Conservation (phyloP, 2,113 vertebrate species). For the Miniopterus natalensis region DNA sequence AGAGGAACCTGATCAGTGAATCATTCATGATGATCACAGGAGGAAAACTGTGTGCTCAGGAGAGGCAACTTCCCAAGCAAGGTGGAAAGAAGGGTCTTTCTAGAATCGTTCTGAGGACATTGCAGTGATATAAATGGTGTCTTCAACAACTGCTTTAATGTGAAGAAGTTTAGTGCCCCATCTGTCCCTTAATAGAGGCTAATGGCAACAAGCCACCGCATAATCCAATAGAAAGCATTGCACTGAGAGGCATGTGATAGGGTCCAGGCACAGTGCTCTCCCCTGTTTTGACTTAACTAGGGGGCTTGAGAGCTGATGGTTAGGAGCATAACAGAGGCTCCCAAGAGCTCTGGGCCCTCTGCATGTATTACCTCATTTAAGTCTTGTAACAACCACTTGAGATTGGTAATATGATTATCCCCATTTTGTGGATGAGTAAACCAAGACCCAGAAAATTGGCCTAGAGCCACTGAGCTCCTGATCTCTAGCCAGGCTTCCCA, state of each 20-base stretch:
- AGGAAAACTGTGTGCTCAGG: neutral
- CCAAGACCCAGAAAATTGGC: neutral
- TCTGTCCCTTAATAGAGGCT: neutral
- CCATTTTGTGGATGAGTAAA: slow-evolving; percentile 16
- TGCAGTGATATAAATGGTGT: neutral
- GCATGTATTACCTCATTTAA: neutral
- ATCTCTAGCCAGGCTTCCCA: neutral
- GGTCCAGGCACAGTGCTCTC: too few species aligned
- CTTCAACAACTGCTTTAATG: neutral
- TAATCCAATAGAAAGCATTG: neutral
- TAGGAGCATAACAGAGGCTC: neutral
- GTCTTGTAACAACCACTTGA: neutral
- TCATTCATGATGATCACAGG: fast-evolving
- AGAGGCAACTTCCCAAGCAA: neutral
- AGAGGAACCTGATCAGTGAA: neutral
- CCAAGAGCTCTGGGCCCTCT: neutral
- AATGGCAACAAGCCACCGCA: neutral
- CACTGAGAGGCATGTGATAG: neutral
- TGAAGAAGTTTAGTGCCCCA: neutral
- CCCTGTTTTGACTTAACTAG: neutral
- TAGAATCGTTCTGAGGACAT: neutral
- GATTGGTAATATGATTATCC: neutral
- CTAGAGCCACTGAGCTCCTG: neutral
- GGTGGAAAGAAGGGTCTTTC: neutral
- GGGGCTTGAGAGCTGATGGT: neutral